Evolutionary conservation across 2,113 vertebrate species (phyloP), one percentile per base, ranked within the genome.

Genomic region (Vireo altiloquus): DNA sequence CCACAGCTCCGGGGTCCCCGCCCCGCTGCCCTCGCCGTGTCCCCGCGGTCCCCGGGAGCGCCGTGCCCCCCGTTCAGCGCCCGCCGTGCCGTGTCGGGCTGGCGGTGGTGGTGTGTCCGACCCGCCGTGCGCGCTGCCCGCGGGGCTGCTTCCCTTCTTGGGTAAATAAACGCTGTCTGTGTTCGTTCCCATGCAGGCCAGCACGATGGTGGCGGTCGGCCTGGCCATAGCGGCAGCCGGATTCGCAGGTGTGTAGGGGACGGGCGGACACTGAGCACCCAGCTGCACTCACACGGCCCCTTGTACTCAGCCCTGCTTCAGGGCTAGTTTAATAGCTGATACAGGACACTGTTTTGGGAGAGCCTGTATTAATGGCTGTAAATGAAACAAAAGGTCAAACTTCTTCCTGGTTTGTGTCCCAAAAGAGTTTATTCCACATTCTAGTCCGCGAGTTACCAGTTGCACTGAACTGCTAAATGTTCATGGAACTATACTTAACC

Each of bases 161-260:
- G 19, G 11, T 60, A 33, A 93, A 16, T 22, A 28, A 31, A 3
- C 3, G 1, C 21, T 80, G 33, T 27, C 0, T 77, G 56, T 91
- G 22, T 83, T 47, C 46, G 23, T 30, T 72, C 87, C 64, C 13
- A 0, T 35, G 80, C 9, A 99, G 99, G 99, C 99, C 88, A 97
- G 98, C 83, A 98, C 99, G 15, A 77, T 99, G 98, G 98, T 99
- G 97, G 99, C 99, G 13, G 98, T 98, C 84, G 99, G 99, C 83
- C 96, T 99, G 96, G 98, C 98, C 93, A 96, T 99, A 72, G 99
- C 99, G 12, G 99, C 99, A 68, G 99, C 98, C 52, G 99, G 99
- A 97, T 99, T 99, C 96, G 99, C 99, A 98, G 99, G 99, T 99
- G 95, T 44, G 97, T 98, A 25, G 13, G 21, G 37, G 70, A 5